Base-by-base conservation (phyloP, 2,113 vertebrate species). In the Pseudolaguvia tuberculata region DNA sequence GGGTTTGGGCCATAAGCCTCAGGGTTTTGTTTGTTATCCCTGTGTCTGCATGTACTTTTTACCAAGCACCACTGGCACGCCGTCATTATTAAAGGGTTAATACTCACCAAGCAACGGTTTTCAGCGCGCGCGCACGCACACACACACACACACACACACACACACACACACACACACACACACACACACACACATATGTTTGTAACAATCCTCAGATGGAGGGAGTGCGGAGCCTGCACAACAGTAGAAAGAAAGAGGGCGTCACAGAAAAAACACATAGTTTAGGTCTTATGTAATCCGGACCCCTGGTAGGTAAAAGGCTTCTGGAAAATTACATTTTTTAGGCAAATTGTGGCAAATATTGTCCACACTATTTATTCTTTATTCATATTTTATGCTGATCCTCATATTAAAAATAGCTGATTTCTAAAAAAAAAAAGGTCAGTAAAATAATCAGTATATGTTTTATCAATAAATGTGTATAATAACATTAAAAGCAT, bases 161-260 rank as follows among this genome's bases (percentile, higher is more conserved):
- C 63, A 66, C 63, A 67, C n/a, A n/a, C n/a, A 51, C n/a, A 47
- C 7, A 21, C 56, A 29, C 14, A 15, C 18, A 48, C 21, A 73
- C 57, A 62, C 39, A 65, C 42, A 47, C 42, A 27, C 45, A 50
- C 63, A 66, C 63, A 67, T 2, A 50, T 20, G 29, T 55, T 71
- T 71, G 59, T 74, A 62, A 55, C 63, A 67, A 67, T 67, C 63
- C 63, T 67, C 63, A 67, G 63, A 67, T 67, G 69, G 53, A 57
- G 53, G 53, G 69, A 57, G 69, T 39, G 53, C 52, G 45, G 69
- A 57, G 31, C 17, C 35, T 57, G 52, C 35, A 71, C 69, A 25
- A n/a, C 69, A 70, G 31, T 53, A 70, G 52, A 70, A 70, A 70
- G 52, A 70, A 70, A 29, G 17, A 53, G 51, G 69, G 69, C 31